A percentile compares a stretch with the other conserved stretches of the same genome.
phyloP scores from a whole-genome alignment of 2,113 vertebrate species.

The Nettapus auritus region DNA sequence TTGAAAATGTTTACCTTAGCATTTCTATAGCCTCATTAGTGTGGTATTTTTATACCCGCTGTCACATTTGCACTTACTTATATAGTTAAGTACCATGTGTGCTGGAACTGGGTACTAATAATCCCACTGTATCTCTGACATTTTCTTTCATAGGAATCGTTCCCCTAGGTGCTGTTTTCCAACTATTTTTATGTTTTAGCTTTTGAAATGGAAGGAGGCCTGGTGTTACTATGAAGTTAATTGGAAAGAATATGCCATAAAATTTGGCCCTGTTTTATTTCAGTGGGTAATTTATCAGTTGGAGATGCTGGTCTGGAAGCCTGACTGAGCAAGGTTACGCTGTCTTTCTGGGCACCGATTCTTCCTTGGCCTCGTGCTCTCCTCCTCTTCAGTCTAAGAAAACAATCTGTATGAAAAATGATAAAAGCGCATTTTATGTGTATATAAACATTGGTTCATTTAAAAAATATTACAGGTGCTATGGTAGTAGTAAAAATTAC shows the following conservation, averaged over 20 bases:
- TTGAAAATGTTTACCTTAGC: constrained; percentile 32
- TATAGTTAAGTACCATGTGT: not conserved
- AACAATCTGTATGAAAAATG: not conserved
- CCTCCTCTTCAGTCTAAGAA: not conserved
- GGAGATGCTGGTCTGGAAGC: not conserved
- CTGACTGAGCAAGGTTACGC: not conserved
- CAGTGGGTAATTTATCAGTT: not conserved
- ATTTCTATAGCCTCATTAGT: constrained; percentile 13
- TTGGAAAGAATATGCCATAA: not conserved
- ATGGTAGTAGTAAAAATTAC: not conserved
- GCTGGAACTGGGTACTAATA: not conserved
- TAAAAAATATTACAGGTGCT: not conserved
- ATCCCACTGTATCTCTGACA: not conserved
- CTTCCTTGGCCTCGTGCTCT: not conserved
- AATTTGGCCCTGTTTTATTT: not conserved
- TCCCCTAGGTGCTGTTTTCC: constrained; percentile 7
- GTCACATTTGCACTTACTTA: not conserved
- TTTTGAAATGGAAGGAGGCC: not conserved
- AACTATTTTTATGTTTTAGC: not conserved
- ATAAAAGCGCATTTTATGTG: not conserved
- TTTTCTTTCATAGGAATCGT: not conserved
- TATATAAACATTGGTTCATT: not conserved
- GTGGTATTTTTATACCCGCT: not conserved
- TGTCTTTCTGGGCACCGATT: not conserved
- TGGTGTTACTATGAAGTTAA: not conserved